These are phyloP conservation scores for Plectropomus leopardus DNA, from an alignment of 2,113 vertebrate species.

Conservation along the genomic window DNA sequence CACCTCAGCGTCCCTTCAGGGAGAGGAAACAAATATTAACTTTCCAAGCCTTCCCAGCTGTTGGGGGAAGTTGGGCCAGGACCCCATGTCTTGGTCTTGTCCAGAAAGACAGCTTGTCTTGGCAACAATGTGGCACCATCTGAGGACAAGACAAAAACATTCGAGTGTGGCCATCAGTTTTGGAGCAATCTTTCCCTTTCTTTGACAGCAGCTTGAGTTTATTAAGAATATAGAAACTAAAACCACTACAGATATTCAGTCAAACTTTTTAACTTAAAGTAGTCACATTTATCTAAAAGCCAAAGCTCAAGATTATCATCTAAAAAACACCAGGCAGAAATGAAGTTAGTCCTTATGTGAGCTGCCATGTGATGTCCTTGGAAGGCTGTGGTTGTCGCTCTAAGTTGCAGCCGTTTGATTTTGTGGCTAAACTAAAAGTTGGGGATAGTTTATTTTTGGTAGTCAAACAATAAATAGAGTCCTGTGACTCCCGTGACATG, in stretches of 20 bases:
- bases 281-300: not conserved
- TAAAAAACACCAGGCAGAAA: too few species aligned
- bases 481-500: too few species aligned
- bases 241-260: not conserved
- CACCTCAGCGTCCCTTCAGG: constrained; percentile 14
- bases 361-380: too few species aligned
- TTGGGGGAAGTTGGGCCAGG: constrained; percentile 20
- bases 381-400: too few species aligned
- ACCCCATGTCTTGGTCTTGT: constrained; percentile 1
- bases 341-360: too few species aligned
- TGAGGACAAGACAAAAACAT: not conserved
- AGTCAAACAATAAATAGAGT: too few species aligned
- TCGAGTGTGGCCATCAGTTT: not conserved
- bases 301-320: not conserved
- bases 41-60: constrained; percentile 51
- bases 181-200: not conserved
- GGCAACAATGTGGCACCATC: not conserved
- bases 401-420: too few species aligned
- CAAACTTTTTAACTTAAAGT: too few species aligned
- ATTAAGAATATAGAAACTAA: not conserved
- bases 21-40: constrained; percentile 46
- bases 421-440: too few species aligned
- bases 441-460: too few species aligned
- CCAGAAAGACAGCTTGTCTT: constrained; percentile 2
- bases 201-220: not conserved